Evolutionary conservation across 2,113 vertebrate species (phyloP).

Genomic region (Lanius ludovicianus): DNA sequence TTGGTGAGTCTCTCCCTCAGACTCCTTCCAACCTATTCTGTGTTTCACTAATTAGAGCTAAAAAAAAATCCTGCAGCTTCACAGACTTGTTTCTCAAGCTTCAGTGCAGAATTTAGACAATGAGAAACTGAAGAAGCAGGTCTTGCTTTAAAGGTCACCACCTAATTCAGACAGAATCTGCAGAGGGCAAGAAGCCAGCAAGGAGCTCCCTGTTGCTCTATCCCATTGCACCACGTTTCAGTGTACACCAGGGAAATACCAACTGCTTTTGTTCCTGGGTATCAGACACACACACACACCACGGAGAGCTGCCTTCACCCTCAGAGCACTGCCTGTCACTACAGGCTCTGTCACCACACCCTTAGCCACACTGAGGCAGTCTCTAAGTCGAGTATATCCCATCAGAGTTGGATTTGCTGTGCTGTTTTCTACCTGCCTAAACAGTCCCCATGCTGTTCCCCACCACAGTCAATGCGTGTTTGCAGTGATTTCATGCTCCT

Average conservation of each 20-base stretch:
- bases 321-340: background rate
- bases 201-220: conserved; percentile 28
- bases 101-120: background rate
- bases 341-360: background rate
- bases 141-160: conserved; percentile 39
- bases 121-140: conserved; percentile 15
- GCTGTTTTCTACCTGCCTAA: background rate
- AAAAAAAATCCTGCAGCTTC: background rate
- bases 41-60: background rate
- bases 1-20: background rate
- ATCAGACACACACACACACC: background rate
- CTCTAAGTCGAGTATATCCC: fast-evolving
- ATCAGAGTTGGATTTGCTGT: fast-evolving
- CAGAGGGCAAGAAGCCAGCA: conserved; percentile 1
- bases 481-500: background rate
- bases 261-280: conserved; percentile 1
- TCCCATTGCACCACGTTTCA: background rate
- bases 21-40: background rate
- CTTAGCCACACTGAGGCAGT: background rate
- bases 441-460: background rate
- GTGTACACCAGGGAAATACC: background rate
- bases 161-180: conserved; percentile 31
- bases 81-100: conserved; percentile 11
- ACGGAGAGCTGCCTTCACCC: background rate
- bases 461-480: background rate